Evolutionary conservation across 2,797 vertebrate genomes (phyloP).

Genomic region (Ciconia nigra): DNA sequence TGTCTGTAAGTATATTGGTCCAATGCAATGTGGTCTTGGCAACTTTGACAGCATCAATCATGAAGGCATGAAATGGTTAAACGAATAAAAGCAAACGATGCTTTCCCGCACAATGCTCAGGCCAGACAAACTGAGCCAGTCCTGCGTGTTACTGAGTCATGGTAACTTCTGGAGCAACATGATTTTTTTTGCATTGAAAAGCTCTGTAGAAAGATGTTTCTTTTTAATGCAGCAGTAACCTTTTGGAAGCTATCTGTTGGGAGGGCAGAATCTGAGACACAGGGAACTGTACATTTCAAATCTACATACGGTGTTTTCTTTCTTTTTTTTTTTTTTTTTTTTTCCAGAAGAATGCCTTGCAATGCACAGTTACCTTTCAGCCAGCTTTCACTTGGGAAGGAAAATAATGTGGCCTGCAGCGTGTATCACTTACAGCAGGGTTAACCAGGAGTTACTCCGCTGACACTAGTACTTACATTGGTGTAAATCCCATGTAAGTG

Average conservation of each 20-base stretch:
- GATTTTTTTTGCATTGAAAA: background rate
- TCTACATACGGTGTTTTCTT: background rate
- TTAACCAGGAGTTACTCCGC: background rate
- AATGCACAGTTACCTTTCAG: background rate
- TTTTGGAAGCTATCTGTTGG: background rate
- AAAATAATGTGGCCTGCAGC: background rate
- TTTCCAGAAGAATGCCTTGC: background rate
- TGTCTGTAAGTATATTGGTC: background rate
- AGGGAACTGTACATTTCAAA: background rate
- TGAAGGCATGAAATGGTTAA: background rate
- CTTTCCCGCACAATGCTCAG: background rate
- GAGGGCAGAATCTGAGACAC: background rate
- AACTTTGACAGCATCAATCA: background rate
- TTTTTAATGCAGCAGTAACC: background rate
- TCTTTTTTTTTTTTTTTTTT: too few relatives aligned
- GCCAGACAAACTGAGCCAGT: background rate
- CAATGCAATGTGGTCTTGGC: background rate
- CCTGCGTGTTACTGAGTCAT: background rate
- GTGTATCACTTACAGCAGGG: background rate
- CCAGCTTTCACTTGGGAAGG: background rate
- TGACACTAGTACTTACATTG: background rate
- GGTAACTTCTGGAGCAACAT: background rate
- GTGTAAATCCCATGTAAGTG: conserved; percentile 16
- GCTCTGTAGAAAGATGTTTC: background rate
- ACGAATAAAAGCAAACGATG: background rate